phyloP scores from a whole-genome alignment of 2,113 vertebrate species.

The Perognathus longimembris region DNA sequence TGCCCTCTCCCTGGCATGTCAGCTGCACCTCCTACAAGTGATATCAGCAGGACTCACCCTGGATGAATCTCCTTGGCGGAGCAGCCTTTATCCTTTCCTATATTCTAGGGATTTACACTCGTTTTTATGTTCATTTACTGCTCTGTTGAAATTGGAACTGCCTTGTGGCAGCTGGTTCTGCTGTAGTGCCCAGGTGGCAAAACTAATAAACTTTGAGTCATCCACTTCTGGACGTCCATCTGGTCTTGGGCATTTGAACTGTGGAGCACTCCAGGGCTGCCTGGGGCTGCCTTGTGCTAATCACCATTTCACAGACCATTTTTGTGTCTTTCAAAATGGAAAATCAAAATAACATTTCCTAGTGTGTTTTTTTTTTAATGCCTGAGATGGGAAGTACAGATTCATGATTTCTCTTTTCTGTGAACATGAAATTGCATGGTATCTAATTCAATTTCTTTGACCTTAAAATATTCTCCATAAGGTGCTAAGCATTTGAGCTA shows the following conservation, averaged over 20 bases:
- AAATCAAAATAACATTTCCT: constrained; percentile 79
- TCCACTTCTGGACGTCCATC: constrained; percentile 81
- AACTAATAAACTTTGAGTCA: constrained; percentile 81
- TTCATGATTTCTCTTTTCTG: constrained; percentile 57
- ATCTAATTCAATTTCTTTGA: constrained; percentile 47
- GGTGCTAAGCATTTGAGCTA: background rate
- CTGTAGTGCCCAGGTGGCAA: constrained; percentile 80
- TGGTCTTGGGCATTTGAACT: constrained; percentile 79
- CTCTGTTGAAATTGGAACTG: constrained; percentile 76
- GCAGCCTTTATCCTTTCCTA: constrained; percentile 29
- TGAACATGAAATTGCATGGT: background rate
- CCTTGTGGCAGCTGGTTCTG: constrained; percentile 75
- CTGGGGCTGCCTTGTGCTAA: constrained; percentile 74
- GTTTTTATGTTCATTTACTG: constrained; percentile 75
- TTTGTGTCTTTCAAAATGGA: constrained; percentile 78
- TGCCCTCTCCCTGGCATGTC: background rate
- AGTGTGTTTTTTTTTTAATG: constrained; percentile 21
- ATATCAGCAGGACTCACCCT: background rate
- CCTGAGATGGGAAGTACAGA: constrained; percentile 42
- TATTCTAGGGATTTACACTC: constrained; percentile 55
- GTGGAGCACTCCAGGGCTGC: constrained; percentile 76
- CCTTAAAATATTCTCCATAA: constrained; percentile 44
- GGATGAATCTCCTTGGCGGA: background rate
- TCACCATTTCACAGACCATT: constrained; percentile 76
- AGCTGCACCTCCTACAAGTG: background rate